Percentiles rank a stretch among this genome's conserved stretches.
Evolutionary conservation across 2,797 vertebrate species (phyloP).

Genomic region (Bovichtus diacanthus): DNA sequence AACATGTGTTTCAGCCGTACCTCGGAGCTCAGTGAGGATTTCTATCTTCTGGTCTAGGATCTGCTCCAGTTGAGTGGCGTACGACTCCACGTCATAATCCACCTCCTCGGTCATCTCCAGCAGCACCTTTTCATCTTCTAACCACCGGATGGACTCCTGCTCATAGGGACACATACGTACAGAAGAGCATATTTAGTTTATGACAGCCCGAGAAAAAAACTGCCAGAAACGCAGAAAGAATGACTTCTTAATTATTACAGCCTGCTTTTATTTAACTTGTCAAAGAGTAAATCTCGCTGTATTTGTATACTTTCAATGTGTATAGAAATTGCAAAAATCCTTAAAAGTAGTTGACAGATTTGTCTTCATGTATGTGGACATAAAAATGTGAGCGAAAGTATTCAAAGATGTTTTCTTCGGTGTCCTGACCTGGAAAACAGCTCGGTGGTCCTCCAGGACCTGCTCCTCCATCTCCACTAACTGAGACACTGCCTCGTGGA

Average conservation of each 20-base stretch:
- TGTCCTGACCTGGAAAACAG: slow-evolving; percentile 94
- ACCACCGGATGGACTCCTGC: slow-evolving; percentile 96
- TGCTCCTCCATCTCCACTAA: slow-evolving; percentile 99
- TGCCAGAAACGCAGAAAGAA: background rate
- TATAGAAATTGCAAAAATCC: background rate
- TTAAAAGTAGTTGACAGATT: background rate
- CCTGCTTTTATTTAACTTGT: background rate
- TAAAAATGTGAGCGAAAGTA: background rate
- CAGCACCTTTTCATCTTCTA: slow-evolving; percentile 96
- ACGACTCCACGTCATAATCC: slow-evolving; percentile 96
- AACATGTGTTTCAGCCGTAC: slow-evolving; percentile 71
- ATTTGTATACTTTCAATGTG: background rate
- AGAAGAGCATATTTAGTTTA: background rate
- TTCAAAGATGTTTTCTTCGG: background rate
- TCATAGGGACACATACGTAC: slow-evolving; percentile 18
- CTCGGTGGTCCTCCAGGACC: slow-evolving; percentile 95
- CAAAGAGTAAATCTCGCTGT: background rate
- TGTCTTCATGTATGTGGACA: background rate
- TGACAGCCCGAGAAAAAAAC: background rate
- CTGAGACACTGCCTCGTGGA: slow-evolving; percentile 97
- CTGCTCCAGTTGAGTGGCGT: slow-evolving; percentile 95
- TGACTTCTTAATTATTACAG: background rate
- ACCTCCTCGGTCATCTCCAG: slow-evolving; percentile 99
- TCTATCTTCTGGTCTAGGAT: slow-evolving; percentile 98
- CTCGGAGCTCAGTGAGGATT: slow-evolving; percentile 94